phyloP scores from a whole-genome alignment of 2,888 invertebrate species.

The Tineola bisselliella region DNA sequence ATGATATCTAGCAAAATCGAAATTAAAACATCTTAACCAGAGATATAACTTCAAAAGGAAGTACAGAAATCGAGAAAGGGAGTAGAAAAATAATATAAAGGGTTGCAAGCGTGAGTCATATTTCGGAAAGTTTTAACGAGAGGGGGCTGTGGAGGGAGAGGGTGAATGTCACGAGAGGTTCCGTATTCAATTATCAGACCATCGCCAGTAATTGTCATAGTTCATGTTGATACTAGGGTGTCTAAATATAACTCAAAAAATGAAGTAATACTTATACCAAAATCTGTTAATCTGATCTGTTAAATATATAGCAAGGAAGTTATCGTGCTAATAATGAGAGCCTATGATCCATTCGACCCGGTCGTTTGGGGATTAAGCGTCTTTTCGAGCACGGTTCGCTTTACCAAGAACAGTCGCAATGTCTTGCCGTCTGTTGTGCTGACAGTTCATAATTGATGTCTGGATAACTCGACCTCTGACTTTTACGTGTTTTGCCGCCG shows the following conservation, averaged over 20 bases:
- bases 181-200: slow-evolving; percentile 25
- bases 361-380: slow-evolving; percentile 5
- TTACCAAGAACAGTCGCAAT: neutral
- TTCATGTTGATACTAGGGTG: neutral
- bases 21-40: slow-evolving; percentile 21
- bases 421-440: neutral
- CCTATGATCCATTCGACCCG: neutral
- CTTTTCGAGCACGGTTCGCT: slow-evolving; percentile 9
- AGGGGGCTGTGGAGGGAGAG: slow-evolving; percentile 30
- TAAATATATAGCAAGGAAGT: neutral
- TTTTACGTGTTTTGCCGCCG: neutral
- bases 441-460: slow-evolving; percentile 10
- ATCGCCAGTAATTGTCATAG: neutral
- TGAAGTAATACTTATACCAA: too few relatives aligned
- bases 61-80: slow-evolving; percentile 36
- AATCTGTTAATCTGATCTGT: too few relatives aligned
- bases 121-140: slow-evolving; percentile 58
- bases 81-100: slow-evolving; percentile 47
- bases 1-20: slow-evolving; percentile 9
- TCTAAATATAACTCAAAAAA: too few relatives aligned
- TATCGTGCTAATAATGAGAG: neutral
- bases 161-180: slow-evolving; percentile 43
- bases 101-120: slow-evolving; percentile 49
- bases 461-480: slow-evolving; percentile 7
- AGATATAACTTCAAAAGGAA: slow-evolving; percentile 32